Percentiles rank a stretch among this genome's conserved stretches.
These are phyloP conservation scores for Zoanthus sociatus DNA, from an alignment of 92 coral and sea anemone species.

Conservation along the genomic window DNA sequence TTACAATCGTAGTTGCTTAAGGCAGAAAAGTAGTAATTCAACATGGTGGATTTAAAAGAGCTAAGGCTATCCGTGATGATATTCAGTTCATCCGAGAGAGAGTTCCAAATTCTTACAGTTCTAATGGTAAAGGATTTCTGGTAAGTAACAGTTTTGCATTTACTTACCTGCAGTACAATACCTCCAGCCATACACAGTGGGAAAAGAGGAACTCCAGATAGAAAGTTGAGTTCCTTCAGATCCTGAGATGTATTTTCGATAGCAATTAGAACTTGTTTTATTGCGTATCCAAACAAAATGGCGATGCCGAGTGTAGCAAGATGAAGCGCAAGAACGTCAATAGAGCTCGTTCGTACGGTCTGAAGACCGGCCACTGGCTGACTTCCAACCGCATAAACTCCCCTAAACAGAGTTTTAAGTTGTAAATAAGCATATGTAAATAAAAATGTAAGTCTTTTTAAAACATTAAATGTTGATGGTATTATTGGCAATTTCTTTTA, in stretches of 20 bases:
- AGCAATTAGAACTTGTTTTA: conserved; percentile 71
- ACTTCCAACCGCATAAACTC: conserved; percentile 84
- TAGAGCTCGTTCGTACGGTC: conserved; percentile 86
- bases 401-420: conserved; percentile 45
- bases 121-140: too few relatives aligned
- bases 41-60: too few relatives aligned
- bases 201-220: conserved; percentile 84
- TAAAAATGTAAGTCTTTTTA: too few relatives aligned
- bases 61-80: too few relatives aligned
- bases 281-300: conserved; percentile 79
- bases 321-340: conserved; percentile 84
- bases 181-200: conserved; percentile 92
- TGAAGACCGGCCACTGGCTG: conserved; percentile 82
- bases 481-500: too few relatives aligned
- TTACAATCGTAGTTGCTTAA: too few relatives aligned
- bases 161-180: conserved; percentile 72
- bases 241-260: conserved; percentile 78
- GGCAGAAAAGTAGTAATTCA: too few relatives aligned
- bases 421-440: not conserved
- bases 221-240: conserved; percentile 72
- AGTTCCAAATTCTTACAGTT: too few relatives aligned
- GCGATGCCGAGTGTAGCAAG: conserved; percentile 79
- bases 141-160: too few relatives aligned
- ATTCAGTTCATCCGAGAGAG: too few relatives aligned
- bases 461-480: too few relatives aligned